phyloP scores from a whole-genome alignment of 2,113 vertebrate genomes.

The Coregonus clupeaformis region DNA sequence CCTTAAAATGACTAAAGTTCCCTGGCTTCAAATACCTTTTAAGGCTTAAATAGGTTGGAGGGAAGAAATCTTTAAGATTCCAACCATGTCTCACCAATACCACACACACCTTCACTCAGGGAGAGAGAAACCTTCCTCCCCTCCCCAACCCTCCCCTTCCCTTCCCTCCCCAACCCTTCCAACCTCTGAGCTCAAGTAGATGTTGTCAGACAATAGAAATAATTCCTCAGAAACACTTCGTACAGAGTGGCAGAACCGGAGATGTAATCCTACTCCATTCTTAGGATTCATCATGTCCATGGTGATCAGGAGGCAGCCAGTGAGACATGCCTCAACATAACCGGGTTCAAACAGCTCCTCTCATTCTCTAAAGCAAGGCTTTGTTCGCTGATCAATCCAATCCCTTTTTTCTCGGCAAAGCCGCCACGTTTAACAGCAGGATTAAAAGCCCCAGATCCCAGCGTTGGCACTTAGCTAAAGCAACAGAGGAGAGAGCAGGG shows the following conservation, averaged over 20 bases:
- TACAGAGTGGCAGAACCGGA: constrained; percentile 76
- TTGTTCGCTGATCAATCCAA: constrained; percentile 79
- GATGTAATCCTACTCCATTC: constrained; percentile 84
- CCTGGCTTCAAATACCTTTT: constrained; percentile 63
- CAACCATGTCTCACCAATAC: constrained; percentile 64
- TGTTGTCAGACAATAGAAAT: constrained; percentile 80
- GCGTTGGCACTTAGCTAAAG: constrained; percentile 73
- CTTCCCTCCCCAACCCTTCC: constrained; percentile 27
- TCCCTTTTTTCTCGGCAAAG: constrained; percentile 68
- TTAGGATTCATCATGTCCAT: constrained; percentile 79
- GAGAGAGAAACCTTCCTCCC: constrained; percentile 34
- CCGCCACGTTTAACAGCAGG: constrained; percentile 74
- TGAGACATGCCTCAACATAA: constrained; percentile 77
- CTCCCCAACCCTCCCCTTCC: too few species aligned
- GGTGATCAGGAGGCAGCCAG: constrained; percentile 71
- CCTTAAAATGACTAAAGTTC: constrained; percentile 55
- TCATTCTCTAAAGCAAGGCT: constrained; percentile 76
- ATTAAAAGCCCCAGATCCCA: constrained; percentile 78
- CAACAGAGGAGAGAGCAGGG: constrained; percentile 59
- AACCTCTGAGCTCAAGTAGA: constrained; percentile 75
- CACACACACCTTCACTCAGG: constrained; percentile 65
- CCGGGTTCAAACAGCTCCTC: constrained; percentile 73
- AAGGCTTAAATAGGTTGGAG: constrained; percentile 62
- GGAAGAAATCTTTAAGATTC: constrained; percentile 65
- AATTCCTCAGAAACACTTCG: constrained; percentile 81